A percentile compares a stretch with the other conserved stretches of the same genome.
Evolutionary conservation across 2,113 vertebrate genomes (phyloP).

Genomic region (Holacanthus passer): DNA sequence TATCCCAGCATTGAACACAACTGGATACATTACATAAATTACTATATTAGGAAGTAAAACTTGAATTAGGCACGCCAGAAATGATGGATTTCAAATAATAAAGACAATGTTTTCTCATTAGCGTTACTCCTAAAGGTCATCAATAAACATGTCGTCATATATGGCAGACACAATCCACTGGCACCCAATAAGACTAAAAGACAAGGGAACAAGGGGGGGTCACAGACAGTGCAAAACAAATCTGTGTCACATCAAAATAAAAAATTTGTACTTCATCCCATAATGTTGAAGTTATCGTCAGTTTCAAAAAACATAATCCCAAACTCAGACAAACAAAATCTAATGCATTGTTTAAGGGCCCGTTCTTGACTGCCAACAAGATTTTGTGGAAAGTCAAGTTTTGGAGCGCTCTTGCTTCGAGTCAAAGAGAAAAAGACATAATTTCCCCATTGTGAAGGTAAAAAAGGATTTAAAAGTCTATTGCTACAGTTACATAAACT

Average conservation of each 20-base stretch:
- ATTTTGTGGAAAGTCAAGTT: not conserved
- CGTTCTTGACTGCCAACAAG: not conserved
- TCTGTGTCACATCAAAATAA: not conserved
- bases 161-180: too few relatives aligned
- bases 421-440: conserved; percentile 3
- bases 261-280: not conserved
- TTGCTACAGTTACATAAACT: conserved; percentile 10
- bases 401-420: not conserved
- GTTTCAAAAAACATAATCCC: not conserved
- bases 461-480: conserved; percentile 12
- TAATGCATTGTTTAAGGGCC: too few relatives aligned
- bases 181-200: too few relatives aligned
- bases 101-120: too few relatives aligned
- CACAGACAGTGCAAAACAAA: not conserved
- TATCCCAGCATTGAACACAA: too few relatives aligned
- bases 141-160: too few relatives aligned
- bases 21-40: too few relatives aligned
- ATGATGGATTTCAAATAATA: too few relatives aligned
- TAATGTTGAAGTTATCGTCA: not conserved
- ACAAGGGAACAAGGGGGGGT: not conserved
- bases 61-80: too few relatives aligned
- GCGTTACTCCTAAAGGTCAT: too few relatives aligned
- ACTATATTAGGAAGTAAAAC: too few relatives aligned
- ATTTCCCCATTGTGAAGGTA: conserved; percentile 5
- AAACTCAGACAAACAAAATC: not conserved